Percentiles rank a stretch among this genome's conserved stretches.
Conservation (phyloP, 37 sponge, comb jelly and placozoan genomes). For the Mnemiopsis leidyi region DNA sequence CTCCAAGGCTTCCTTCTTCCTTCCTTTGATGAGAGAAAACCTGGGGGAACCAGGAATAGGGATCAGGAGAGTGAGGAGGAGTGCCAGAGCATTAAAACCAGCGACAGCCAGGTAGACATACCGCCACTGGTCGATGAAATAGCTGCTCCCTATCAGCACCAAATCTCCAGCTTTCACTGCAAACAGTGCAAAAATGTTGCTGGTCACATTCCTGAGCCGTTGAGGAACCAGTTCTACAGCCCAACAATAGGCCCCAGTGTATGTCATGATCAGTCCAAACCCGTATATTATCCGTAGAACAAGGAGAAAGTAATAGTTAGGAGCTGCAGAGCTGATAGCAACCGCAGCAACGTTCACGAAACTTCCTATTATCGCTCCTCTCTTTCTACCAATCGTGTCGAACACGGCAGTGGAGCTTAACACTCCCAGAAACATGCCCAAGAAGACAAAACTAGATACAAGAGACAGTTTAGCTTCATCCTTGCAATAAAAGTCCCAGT, state of each 20-base stretch:
- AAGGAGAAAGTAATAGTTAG: neutral
- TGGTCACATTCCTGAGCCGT: neutral
- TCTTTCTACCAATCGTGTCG: slow-evolving; percentile 15
- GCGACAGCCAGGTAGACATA: neutral
- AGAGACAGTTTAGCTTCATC: neutral
- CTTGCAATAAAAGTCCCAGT: neutral
- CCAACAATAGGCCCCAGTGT: slow-evolving; percentile 24
- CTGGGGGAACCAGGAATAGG: neutral
- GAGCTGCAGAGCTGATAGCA: neutral
- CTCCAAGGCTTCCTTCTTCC: neutral
- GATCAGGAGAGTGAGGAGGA: neutral
- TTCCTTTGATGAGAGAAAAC: neutral
- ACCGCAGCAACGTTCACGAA: neutral
- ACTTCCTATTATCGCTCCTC: neutral
- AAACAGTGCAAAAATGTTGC: neutral
- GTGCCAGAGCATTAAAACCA: neutral
- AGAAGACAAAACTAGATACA: neutral
- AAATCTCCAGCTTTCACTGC: neutral
- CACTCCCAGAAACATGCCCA: neutral
- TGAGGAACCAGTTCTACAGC: neutral
- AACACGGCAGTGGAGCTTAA: neutral
- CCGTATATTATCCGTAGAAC: neutral
- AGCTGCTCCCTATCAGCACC: neutral
- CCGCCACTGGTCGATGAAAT: neutral
- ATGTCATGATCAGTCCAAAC: neutral